Evolutionary conservation across 64 coral and sea anemone species (phyloP).

Genomic region (Dendrophyllia cribrosa): DNA sequence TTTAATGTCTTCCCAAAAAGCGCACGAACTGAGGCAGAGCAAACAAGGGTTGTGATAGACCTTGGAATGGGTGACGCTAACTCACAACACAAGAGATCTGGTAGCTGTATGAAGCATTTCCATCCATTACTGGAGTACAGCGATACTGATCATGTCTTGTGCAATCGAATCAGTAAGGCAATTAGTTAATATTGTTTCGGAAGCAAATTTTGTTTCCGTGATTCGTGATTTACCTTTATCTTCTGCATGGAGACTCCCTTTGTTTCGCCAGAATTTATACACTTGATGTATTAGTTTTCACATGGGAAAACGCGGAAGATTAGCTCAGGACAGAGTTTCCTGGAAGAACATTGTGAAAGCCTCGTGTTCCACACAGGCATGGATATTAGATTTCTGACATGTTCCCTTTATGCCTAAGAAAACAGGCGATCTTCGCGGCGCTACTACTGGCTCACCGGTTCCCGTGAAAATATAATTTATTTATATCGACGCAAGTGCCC

Average conservation of each 20-base stretch:
- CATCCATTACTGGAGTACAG: background rate
- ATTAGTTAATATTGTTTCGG: no score
- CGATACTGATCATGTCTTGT: no score
- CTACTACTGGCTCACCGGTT: no score
- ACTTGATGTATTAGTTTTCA: background rate
- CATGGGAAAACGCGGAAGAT: background rate
- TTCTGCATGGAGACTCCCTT: no score
- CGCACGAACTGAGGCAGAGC: no score
- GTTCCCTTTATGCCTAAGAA: background rate
- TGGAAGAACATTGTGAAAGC: background rate
- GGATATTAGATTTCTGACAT: conserved; percentile 1
- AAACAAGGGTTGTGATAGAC: no score
- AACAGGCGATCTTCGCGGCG: no score
- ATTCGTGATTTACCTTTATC: no score
- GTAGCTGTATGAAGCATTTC: background rate
- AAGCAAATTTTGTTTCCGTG: no score
- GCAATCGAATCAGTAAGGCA: no score
- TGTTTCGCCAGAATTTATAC: no score
- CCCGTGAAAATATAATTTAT: background rate
- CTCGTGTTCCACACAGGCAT: background rate
- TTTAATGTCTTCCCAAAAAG: no score
- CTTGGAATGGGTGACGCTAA: conserved; percentile 5
- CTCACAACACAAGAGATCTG: background rate
- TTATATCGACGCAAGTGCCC: background rate
- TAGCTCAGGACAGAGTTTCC: background rate